Percentiles rank a stretch among this genome's conserved stretches.
Conservation (phyloP, 2,797 vertebrate species). For the Muraenolepis orangiensis region DNA sequence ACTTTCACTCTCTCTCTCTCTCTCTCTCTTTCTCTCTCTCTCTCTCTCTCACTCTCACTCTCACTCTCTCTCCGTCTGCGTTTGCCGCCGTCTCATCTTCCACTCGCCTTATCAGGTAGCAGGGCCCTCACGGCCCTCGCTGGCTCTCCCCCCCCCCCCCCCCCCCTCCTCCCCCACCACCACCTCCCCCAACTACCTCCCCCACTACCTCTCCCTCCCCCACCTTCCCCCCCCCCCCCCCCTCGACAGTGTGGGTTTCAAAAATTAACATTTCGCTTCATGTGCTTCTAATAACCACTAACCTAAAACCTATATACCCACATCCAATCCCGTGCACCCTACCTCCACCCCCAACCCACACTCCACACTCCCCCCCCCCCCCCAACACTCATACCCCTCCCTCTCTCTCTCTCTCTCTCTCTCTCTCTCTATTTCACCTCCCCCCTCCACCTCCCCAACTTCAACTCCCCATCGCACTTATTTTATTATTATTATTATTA, state of each 20-base stretch:
- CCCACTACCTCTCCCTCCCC: slow-evolving; percentile 65
- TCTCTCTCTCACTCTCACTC: slow-evolving; percentile 23
- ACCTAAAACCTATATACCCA: slow-evolving; percentile 72
- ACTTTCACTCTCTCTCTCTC: slow-evolving; percentile 37
- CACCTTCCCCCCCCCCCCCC: slow-evolving; percentile 73
- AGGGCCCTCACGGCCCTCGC: slow-evolving; percentile 57
- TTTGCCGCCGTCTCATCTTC: slow-evolving; percentile 61
- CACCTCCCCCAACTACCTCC: slow-evolving; percentile 72
- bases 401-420: slow-evolving; percentile 40
- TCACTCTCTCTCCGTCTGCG: slow-evolving; percentile 39
- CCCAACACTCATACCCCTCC: slow-evolving; percentile 23
- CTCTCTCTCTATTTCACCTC: slow-evolving; percentile 42
- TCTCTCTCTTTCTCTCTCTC: slow-evolving; percentile 17
- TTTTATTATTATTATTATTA: neutral
- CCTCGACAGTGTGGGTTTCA: slow-evolving; percentile 85
- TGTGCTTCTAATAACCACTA: slow-evolving; percentile 99
- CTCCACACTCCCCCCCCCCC: slow-evolving; percentile 28
- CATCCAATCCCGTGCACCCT: slow-evolving; percentile 30
- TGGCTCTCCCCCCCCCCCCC: slow-evolving; percentile 57
- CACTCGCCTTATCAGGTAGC: slow-evolving; percentile 81
- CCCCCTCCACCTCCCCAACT: slow-evolving; percentile 19
- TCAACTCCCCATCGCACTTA: neutral
- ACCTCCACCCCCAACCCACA: neutral
- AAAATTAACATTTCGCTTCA: slow-evolving; percentile 99
- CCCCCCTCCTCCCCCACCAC: slow-evolving; percentile 73